phyloP scores from a whole-genome alignment of 2,797 vertebrate species.

The Rousettus madagascariensis region DNA sequence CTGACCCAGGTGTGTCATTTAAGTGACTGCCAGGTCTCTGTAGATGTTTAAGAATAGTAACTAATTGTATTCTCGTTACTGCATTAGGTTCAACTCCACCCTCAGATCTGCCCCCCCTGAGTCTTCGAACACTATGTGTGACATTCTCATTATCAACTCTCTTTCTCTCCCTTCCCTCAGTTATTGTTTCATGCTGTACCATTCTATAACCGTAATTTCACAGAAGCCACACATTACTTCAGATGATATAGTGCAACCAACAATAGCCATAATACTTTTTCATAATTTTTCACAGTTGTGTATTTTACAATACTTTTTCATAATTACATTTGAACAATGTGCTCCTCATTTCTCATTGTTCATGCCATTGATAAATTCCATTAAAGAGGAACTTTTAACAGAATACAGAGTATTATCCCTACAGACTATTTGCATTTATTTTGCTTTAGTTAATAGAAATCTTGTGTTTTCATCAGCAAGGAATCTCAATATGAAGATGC shows the following conservation, averaged over 20 bases:
- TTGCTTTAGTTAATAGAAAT: background rate
- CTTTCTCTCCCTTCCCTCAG: background rate
- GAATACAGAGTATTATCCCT: background rate
- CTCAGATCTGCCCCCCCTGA: background rate
- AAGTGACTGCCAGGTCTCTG: background rate
- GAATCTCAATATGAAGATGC: background rate
- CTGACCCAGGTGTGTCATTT: background rate
- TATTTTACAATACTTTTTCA: background rate
- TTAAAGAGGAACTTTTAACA: background rate
- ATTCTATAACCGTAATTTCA: background rate
- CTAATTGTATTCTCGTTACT: background rate
- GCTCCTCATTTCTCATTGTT: background rate
- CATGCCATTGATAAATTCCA: background rate
- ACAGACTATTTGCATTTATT: background rate
- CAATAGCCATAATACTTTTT: background rate
- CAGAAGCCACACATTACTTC: background rate
- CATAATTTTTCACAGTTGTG: background rate
- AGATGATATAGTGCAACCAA: background rate
- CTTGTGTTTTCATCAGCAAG: background rate
- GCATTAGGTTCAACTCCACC: background rate
- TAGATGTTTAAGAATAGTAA: background rate
- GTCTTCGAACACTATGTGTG: accelerated
- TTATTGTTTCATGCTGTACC: background rate
- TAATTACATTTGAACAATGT: background rate
- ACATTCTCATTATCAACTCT: background rate